A percentile compares a stretch with the other conserved stretches of the same genome.
phyloP scores from a whole-genome alignment of 2,113 vertebrate genomes.

The Xenus cinereus region DNA sequence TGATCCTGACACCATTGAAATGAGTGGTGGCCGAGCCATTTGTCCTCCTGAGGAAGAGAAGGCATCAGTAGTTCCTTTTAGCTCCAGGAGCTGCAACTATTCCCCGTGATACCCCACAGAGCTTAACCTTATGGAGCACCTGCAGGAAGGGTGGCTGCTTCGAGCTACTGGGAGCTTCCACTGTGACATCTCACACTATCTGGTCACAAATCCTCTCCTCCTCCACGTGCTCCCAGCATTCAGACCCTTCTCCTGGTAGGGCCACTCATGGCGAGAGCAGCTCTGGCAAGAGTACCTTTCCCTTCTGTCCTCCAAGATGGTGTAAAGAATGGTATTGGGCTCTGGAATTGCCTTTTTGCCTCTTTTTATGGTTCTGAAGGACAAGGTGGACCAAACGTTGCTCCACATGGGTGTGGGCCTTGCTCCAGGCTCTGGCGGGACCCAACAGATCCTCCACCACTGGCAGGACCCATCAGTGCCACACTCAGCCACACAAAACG shows the following conservation, averaged over 20 bases:
- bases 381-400: neutral
- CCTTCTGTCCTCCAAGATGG: rapidly evolving
- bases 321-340: neutral
- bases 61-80: neutral
- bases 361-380: neutral
- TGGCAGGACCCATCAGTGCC: neutral
- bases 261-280: neutral
- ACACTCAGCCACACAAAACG: neutral
- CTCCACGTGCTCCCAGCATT: neutral
- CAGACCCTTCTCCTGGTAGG: neutral
- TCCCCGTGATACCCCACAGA: neutral
- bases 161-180: neutral
- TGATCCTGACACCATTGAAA: neutral
- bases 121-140: neutral
- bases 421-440: neutral
- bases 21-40: rapidly evolving
- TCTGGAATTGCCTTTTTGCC: neutral
- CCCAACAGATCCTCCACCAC: neutral
- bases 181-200: neutral
- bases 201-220: neutral
- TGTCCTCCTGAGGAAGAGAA: neutral
- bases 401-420: rapidly evolving
- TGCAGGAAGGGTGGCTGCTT: neutral
- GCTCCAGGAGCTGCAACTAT: neutral
- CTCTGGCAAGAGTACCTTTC: neutral